Conservation (phyloP, 64 coral and sea anemone species). For the Acropora tenuis region DNA sequence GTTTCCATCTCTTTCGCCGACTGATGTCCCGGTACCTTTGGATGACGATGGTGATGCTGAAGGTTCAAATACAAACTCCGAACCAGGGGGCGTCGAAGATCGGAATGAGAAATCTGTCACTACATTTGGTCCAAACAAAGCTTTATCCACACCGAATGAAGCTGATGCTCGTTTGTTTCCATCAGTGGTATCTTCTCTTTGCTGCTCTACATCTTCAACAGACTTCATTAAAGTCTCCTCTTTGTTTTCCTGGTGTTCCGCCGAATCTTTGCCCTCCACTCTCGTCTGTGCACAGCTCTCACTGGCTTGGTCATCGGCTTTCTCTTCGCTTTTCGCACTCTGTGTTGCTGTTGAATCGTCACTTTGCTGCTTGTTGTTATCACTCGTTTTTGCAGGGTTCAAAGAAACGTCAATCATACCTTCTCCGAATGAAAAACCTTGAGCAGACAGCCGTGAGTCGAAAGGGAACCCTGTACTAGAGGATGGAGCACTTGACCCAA, state of each 20-base stretch:
- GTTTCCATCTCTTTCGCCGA: background rate
- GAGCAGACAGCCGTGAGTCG: background rate
- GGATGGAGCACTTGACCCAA: background rate
- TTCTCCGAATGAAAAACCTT: slow-evolving; percentile 13
- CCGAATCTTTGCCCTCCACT: background rate
- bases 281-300: background rate
- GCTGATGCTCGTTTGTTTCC: background rate
- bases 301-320: background rate
- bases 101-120: background rate
- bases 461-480: background rate
- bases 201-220: background rate
- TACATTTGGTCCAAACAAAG: background rate
- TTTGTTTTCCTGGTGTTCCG: background rate
- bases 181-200: background rate
- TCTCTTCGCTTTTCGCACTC: background rate
- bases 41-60: background rate
- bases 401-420: background rate
- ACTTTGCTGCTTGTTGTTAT: background rate
- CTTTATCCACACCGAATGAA: background rate
- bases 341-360: background rate
- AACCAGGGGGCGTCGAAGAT: background rate
- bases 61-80: background rate
- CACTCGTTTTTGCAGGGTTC: background rate
- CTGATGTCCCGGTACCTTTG: background rate
- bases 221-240: background rate